Conservation (phyloP, 2,113 vertebrate genomes). For the Octodon degus region DNA sequence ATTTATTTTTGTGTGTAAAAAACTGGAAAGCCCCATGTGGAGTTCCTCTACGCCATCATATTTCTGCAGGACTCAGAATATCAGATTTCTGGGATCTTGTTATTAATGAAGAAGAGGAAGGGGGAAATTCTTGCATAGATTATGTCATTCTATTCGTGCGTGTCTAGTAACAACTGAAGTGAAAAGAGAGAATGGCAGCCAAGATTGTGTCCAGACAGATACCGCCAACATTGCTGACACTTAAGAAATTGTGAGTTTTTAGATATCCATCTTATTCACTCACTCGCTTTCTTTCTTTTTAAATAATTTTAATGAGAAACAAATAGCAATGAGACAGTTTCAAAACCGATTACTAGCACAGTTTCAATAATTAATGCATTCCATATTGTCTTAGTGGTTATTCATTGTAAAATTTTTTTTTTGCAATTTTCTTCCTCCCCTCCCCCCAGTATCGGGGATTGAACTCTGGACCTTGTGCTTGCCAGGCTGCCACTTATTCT, state of each 20-base stretch:
- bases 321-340: no score
- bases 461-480: no score
- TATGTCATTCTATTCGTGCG: neutral
- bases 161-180: slow-evolving; percentile 39
- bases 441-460: no score
- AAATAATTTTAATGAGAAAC: no score
- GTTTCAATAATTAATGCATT: no score
- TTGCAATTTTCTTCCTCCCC: no score
- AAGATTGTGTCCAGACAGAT: neutral
- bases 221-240: slow-evolving; percentile 5
- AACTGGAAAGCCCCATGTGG: slow-evolving; percentile 15
- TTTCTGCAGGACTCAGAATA: slow-evolving; percentile 61
- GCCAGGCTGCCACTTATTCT: no score
- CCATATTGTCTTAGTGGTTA: no score
- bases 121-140: neutral
- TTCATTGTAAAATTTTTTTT: no score
- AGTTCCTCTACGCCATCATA: neutral
- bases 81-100: slow-evolving; percentile 56
- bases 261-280: neutral
- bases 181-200: neutral
- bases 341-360: no score
- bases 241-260: slow-evolving; percentile 14
- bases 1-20: slow-evolving; percentile 42
- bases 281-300: neutral
- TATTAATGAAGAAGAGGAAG: slow-evolving; percentile 54